Percentiles rank a stretch among this genome's conserved stretches.
Conservation (phyloP, 2,888 invertebrate species). For the Tolmerus cingulatus region DNA sequence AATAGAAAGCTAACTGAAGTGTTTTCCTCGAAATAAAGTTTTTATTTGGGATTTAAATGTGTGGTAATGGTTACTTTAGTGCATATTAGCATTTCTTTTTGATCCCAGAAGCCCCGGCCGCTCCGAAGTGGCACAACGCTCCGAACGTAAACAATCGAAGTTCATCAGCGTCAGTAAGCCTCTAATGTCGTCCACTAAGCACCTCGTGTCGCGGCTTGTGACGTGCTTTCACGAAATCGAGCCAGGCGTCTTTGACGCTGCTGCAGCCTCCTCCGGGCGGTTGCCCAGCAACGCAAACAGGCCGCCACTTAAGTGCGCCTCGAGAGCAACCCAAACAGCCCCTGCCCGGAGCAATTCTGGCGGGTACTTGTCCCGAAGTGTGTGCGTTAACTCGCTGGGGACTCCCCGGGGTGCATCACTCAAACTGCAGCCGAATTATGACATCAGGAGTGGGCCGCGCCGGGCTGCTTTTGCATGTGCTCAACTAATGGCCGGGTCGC, state of each 20-base stretch:
- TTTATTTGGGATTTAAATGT: no score
- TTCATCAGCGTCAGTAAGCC: background rate
- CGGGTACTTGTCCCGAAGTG: background rate
- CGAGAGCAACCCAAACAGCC: background rate
- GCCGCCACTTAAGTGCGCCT: background rate
- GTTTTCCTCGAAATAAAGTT: background rate
- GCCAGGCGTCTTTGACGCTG: background rate
- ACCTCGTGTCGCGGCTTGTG: background rate
- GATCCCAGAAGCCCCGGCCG: background rate
- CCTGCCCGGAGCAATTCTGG: background rate
- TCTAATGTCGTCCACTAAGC: background rate
- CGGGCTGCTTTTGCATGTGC: background rate
- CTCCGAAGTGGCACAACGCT: background rate
- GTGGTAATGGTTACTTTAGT: background rate
- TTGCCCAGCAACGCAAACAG: background rate
- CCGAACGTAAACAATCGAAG: background rate
- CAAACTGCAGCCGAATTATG: constrained; percentile 16
- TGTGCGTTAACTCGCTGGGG: background rate
- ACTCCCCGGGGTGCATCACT: background rate
- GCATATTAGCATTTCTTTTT: background rate
- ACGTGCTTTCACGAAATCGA: background rate
- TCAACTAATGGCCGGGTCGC: constrained; percentile 5
- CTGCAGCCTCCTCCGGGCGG: background rate
- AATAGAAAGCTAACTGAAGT: background rate
- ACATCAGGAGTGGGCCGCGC: constrained; percentile 8